A percentile compares a stretch with the other conserved stretches of the same genome.
These are phyloP conservation scores for Alexandromys fortis DNA, from an alignment of 2,113 vertebrate species.

Conservation along the genomic window DNA sequence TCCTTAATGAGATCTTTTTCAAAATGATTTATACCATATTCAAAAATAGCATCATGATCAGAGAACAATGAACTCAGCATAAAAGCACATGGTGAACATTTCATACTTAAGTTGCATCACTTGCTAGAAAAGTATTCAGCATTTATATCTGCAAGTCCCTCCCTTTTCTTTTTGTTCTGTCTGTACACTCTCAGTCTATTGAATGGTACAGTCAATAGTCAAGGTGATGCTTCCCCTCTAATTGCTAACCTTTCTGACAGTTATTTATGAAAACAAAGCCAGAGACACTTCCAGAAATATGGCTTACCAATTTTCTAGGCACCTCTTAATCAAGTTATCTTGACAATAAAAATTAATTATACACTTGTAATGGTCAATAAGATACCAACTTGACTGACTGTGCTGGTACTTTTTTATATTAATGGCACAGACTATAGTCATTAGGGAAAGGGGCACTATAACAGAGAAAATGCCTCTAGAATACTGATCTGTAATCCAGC, in stretches of 20 bases:
- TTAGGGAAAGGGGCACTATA: neutral
- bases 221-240: neutral
- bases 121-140: neutral
- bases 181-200: neutral
- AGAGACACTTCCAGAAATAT: neutral
- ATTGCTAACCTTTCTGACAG: neutral
- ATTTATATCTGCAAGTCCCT: fast-evolving
- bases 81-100: too few species aligned
- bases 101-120: neutral
- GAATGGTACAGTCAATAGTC: neutral
- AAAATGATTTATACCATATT: neutral
- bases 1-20: neutral
- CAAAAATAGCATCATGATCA: neutral
- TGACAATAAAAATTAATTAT: neutral
- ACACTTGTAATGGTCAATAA: neutral
- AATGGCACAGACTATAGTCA: neutral
- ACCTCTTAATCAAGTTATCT: neutral
- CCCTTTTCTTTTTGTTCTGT: too few species aligned
- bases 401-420: neutral
- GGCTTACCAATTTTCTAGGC: neutral
- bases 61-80: too few species aligned
- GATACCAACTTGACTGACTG: neutral
- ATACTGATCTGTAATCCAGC: neutral
- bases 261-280: neutral
- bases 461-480: neutral